Conservation (phyloP, 2,888 invertebrate species). For the Pterobdella sp. region DNA sequence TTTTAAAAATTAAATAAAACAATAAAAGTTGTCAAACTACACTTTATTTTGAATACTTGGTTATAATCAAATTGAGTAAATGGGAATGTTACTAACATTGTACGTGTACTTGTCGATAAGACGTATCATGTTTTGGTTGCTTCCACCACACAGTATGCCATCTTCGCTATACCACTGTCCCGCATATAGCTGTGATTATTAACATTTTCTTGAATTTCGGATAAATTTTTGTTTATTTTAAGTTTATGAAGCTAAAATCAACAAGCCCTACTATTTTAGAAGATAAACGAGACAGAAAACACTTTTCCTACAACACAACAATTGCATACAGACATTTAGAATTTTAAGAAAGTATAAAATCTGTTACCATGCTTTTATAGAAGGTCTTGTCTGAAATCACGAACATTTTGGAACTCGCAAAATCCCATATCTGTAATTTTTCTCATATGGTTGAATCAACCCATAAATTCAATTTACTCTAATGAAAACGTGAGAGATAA, state of each 20-base stretch:
- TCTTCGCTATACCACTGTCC: constrained; percentile 15
- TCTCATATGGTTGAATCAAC: background rate
- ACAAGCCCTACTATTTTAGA: background rate
- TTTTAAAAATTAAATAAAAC: background rate
- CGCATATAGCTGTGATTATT: constrained; percentile 4
- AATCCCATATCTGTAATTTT: background rate
- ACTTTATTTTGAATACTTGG: too few relatives aligned
- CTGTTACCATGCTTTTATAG: background rate
- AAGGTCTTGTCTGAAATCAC: background rate
- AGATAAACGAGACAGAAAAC: background rate
- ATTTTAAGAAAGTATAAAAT: too few relatives aligned
- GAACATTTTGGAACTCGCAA: background rate
- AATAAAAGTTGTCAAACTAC: too few relatives aligned
- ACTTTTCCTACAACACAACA: too few relatives aligned
- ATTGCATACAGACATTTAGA: too few relatives aligned
- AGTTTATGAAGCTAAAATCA: background rate
- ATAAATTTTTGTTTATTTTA: background rate
- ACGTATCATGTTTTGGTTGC: background rate
- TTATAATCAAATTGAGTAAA: too few relatives aligned
- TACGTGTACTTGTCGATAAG: constrained; percentile 2
- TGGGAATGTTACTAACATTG: constrained; percentile 7
- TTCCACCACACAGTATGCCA: constrained; percentile 11
- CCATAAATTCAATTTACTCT: background rate
- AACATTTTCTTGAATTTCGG: background rate
- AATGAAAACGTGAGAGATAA: background rate